Evolutionary conservation across 2,888 invertebrate genomes (phyloP), one percentile per base, ranked within the genome.

Genomic region (Sphaerophoria rueppellii): DNA sequence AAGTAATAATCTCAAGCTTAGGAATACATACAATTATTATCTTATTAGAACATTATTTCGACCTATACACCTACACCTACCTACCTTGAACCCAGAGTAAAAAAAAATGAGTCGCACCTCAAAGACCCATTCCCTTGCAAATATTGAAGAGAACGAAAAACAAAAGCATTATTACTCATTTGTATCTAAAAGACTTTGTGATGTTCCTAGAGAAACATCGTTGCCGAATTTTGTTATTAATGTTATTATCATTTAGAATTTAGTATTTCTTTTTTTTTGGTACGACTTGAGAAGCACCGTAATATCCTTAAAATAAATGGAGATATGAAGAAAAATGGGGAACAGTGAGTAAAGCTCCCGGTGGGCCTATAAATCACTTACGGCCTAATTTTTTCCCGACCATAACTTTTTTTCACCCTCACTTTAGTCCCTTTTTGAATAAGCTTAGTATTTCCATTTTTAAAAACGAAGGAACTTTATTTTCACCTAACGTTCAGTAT

Each of bases 351-450:
- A 24, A 50, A 57, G 65, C 75, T 79, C 83, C 83, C 83, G 55
- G 50, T 50, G 72, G 79, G 67, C 55, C 75, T 69, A 83, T 83
- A 83, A 83, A 75, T 83, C 83, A 83, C 79, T 75, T 79, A 76
- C 83, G 79, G 79, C 75, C 83, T 79, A 79, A 83, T 83, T 79
- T 83, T 83, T 83, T 75, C 79, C 71, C 83, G 67, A 72, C 79
- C 76, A 83, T 83, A 80, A 72, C 37, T 40, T 75, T 83, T 75
- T 69, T 55, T 67, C 75, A 65, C 72, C 74, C 74, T 65, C 70
- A 61, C 46, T 72, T 83, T 72, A 70, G 74, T 71, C 11, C 4
- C 67, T 55, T 61, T 76, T 71, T 82, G 24, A 24, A 24, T 24
- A 24, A 24, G 63, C 71, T 79, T 76, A 83, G 83, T 83, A 80